A percentile compares a stretch with the other conserved stretches of the same genome.
These are phyloP conservation scores for Ceramica pisi DNA, from an alignment of 2,888 invertebrate species.

Conservation along the genomic window DNA sequence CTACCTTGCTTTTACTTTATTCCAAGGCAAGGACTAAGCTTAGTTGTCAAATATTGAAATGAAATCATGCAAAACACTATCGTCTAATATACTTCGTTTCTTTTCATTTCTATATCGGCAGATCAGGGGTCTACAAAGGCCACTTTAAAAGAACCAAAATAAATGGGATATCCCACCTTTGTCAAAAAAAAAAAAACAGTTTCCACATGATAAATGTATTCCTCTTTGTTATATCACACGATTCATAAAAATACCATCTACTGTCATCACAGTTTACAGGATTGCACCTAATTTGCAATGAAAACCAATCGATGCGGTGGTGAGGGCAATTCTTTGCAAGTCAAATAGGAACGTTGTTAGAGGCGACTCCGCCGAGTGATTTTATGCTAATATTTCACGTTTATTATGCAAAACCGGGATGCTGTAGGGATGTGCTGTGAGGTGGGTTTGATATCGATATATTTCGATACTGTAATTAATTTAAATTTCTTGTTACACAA, in stretches of 20 bases:
- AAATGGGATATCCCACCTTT: no score
- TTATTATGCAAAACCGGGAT: slow-evolving; percentile 86
- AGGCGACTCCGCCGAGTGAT: slow-evolving; percentile 77
- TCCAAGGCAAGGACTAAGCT: no score
- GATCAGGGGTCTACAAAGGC: no score
- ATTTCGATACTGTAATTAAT: not conserved
- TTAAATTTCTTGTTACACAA: not conserved
- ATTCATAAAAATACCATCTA: slow-evolving; percentile 4
- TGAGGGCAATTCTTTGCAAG: slow-evolving; percentile 84
- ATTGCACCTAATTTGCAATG: slow-evolving; percentile 70
- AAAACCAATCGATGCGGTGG: slow-evolving; percentile 74
- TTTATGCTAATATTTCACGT: slow-evolving; percentile 86
- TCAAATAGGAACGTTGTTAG: slow-evolving; percentile 85
- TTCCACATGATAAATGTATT: not conserved
- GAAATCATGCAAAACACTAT: no score
- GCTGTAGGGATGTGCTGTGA: slow-evolving; percentile 62
- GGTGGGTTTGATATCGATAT: slow-evolving; percentile 36
- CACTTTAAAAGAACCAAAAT: no score
- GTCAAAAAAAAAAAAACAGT: no score
- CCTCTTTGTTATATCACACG: not conserved
- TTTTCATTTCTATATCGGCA: no score
- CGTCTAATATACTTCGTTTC: no score
- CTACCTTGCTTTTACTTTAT: no score
- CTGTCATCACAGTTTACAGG: slow-evolving; percentile 38
- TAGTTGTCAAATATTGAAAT: no score